Evolutionary conservation across 2,797 vertebrate genomes (phyloP), one percentile per base, ranked within the genome.

Genomic region (Rhyacichthys aspro): DNA sequence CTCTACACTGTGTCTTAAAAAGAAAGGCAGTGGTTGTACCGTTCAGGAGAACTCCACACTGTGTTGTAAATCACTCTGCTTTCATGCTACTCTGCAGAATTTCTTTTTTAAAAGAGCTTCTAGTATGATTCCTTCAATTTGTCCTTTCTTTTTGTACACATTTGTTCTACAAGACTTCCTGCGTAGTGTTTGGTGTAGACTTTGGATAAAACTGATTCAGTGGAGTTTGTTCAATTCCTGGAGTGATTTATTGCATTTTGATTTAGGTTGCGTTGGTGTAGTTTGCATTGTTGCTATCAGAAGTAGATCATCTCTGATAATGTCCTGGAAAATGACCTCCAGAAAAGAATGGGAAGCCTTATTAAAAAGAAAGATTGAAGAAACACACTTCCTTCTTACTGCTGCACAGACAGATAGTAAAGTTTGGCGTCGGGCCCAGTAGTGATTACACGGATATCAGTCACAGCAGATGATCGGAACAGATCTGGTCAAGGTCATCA

Each of bases 401-500:
- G 47, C 63, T 53, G 63, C 44, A 54, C 50, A 70, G 62, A 61
- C 50, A 66, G 72, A 72, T 60, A 74, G 70, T 44, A 33, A 42
- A 48, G 32, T 60, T 38, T 75, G 78, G 76, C 78, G 8, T 19
- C 16, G 7, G 18, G 65, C 83, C 83, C 73, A 11, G 54, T 28
- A 18, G 61, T 81, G 69, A 89, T 85, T 84, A 76, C 73, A 81
- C 32, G 39, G 82, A 58, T 72, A 82, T 83, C 78, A 72, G 77
- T 79, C 80, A 60, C 81, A 73, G 66, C 44, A 53, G 78, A 82
- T 82, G 81, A 88, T 79, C 82, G 63, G 76, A 76, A 72, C 70
- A 69, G 64, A 86, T 86, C 66, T 77, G 0, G 12, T 68, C 82
- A 89, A 89, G 85, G 88, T 90, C 83, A 86, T 79, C 72, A 2